Conservation (phyloP, 2,888 invertebrate genomes). For the Cephus spinipes region DNA sequence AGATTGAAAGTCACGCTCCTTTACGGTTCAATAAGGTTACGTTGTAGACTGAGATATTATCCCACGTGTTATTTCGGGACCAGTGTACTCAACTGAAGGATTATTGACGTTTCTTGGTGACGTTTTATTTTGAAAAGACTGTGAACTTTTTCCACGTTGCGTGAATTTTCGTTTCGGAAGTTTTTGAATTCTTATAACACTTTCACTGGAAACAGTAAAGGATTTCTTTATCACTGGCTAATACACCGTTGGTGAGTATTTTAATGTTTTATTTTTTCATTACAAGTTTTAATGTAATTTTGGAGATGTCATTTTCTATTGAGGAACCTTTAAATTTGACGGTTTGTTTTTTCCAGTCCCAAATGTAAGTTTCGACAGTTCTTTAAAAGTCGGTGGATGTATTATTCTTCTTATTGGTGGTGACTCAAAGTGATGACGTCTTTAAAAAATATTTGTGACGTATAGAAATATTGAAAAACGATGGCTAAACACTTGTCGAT, state of each 20-base stretch:
- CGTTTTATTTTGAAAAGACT: background rate
- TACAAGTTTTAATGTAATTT: background rate
- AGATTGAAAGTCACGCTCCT: background rate
- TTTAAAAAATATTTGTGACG: background rate
- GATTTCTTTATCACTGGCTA: conserved; percentile 26
- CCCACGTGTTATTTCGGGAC: background rate
- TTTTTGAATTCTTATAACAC: background rate
- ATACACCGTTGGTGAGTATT: conserved; percentile 48
- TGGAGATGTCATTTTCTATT: background rate
- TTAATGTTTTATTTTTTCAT: background rate
- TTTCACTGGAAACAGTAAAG: background rate
- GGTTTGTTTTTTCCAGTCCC: background rate
- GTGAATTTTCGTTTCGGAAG: background rate
- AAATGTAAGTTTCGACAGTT: background rate
- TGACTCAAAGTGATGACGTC: background rate
- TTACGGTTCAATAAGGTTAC: background rate
- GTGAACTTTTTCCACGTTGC: background rate
- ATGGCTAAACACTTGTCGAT: background rate
- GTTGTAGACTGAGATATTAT: background rate
- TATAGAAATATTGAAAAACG: background rate
- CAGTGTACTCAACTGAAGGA: background rate
- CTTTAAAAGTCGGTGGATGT: background rate
- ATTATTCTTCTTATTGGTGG: background rate
- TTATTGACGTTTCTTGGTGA: background rate
- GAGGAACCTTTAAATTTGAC: background rate